A percentile compares a stretch with the other conserved stretches of the same genome.
Evolutionary conservation across 2,888 invertebrate species (phyloP).

Genomic region (Agriopis aurantiaria): DNA sequence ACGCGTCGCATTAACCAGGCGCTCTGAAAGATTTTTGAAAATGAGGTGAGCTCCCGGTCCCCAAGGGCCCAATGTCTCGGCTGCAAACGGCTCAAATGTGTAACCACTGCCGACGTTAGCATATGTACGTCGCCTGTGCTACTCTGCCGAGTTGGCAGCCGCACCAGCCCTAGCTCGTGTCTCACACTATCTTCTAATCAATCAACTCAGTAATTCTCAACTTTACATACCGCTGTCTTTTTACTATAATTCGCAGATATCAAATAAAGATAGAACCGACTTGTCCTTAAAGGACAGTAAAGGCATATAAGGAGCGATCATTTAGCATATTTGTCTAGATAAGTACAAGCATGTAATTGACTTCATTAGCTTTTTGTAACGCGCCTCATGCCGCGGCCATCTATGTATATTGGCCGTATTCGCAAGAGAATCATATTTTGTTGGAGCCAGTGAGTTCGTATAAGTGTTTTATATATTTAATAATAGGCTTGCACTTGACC

Average conservation of each 20-base stretch:
- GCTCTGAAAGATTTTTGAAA: too few relatives aligned
- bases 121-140: too few relatives aligned
- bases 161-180: too few relatives aligned
- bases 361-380: conserved; percentile 31
- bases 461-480: too few relatives aligned
- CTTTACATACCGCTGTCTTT: conserved; percentile 24
- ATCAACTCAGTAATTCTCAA: conserved; percentile 1
- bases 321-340: conserved; percentile 36
- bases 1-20: too few relatives aligned
- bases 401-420: background rate
- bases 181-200: too few relatives aligned
- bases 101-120: too few relatives aligned
- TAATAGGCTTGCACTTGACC: too few relatives aligned
- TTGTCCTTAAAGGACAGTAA: conserved; percentile 6
- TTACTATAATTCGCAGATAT: conserved; percentile 11
- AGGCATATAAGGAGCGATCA: conserved; percentile 16
- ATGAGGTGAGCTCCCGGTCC: too few relatives aligned
- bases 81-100: too few relatives aligned
- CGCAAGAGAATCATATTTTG: background rate
- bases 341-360: conserved; percentile 35
- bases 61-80: too few relatives aligned
- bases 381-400: background rate
- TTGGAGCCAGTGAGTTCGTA: background rate
- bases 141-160: too few relatives aligned
- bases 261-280: conserved; percentile 4